Evolutionary conservation across 1,140 invertebrate genomes (phyloP).

Genomic region (Drosophila kurseongensis): DNA sequence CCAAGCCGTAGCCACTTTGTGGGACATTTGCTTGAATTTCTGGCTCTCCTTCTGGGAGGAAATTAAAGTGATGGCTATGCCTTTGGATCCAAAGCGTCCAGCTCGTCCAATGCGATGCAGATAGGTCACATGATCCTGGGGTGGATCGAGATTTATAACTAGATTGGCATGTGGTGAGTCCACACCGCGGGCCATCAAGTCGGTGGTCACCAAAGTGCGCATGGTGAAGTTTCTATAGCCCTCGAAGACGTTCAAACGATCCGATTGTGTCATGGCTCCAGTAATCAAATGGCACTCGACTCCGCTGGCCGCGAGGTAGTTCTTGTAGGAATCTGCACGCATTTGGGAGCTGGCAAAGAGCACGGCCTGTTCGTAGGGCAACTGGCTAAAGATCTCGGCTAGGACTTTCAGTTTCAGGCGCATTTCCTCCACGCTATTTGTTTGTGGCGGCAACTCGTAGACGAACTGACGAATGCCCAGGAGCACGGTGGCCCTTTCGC

Average conservation of each 20-base stretch:
- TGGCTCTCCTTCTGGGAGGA: conserved; percentile 88
- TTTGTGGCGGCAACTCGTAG: conserved; percentile 86
- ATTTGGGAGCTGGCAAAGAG: conserved; percentile 95
- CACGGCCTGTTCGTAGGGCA: conserved; percentile 94
- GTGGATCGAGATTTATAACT: conserved; percentile 96
- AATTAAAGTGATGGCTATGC: conserved; percentile 88
- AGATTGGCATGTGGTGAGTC: conserved; percentile 97
- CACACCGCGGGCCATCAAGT: conserved; percentile 94
- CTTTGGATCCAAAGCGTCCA: conserved; percentile 94
- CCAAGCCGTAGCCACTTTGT: conserved; percentile 85
- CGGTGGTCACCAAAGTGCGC: conserved; percentile 95
- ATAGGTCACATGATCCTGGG: conserved; percentile 93
- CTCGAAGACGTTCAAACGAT: conserved; percentile 90
- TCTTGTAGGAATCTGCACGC: conserved; percentile 90
- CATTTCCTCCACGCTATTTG: conserved; percentile 88
- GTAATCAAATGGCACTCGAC: conserved; percentile 88
- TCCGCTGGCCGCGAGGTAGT: conserved; percentile 88
- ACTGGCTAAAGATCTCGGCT: conserved; percentile 88
- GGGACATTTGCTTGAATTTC: conserved; percentile 86
- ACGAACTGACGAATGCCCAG: conserved; percentile 92
- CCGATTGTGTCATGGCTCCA: conserved; percentile 91
- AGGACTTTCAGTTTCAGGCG: conserved; percentile 90
- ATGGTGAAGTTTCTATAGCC: conserved; percentile 92
- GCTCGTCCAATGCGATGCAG: conserved; percentile 97
- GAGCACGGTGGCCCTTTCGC: conserved; percentile 87